phyloP scores from a whole-genome alignment of 2,888 invertebrate species.

The Dexiosoma caninum region DNA sequence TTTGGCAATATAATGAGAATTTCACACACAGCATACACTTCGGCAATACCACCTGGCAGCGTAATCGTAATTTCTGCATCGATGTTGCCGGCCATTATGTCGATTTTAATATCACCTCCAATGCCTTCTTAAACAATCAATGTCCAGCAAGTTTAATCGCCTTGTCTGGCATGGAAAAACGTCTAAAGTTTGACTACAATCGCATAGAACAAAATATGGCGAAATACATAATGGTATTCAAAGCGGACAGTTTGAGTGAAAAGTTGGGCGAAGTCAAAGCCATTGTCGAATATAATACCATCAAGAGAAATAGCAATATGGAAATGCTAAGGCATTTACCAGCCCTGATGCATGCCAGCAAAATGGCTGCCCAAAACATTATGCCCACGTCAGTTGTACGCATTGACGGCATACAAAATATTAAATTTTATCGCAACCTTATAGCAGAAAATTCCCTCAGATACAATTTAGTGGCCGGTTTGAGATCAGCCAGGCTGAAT shows the following conservation, averaged over 20 bases:
- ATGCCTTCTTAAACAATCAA: constrained; percentile 89
- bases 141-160: constrained; percentile 89
- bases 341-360: constrained; percentile 63
- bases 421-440: constrained; percentile 92
- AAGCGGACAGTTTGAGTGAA: constrained; percentile 94
- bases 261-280: constrained; percentile 91
- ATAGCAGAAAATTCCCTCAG: constrained; percentile 89
- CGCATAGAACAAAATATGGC: constrained; percentile 88
- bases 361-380: constrained; percentile 62
- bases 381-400: constrained; percentile 90
- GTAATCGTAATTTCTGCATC: constrained; percentile 90
- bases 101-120: constrained; percentile 90
- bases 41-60: constrained; percentile 90
- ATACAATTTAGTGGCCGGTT: constrained; percentile 95
- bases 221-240: constrained; percentile 90
- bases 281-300: constrained; percentile 86
- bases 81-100: constrained; percentile 96
- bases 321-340: constrained; percentile 61
- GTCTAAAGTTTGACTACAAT: constrained; percentile 89
- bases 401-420: constrained; percentile 96
- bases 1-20: constrained; percentile 96
- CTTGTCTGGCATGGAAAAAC: constrained; percentile 97
- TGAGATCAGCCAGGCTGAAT: constrained; percentile 90
- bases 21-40: constrained; percentile 94
- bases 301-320: constrained; percentile 82